Base-by-base conservation (phyloP, 2,797 vertebrate species). In the Pangasius krempfi region DNA sequence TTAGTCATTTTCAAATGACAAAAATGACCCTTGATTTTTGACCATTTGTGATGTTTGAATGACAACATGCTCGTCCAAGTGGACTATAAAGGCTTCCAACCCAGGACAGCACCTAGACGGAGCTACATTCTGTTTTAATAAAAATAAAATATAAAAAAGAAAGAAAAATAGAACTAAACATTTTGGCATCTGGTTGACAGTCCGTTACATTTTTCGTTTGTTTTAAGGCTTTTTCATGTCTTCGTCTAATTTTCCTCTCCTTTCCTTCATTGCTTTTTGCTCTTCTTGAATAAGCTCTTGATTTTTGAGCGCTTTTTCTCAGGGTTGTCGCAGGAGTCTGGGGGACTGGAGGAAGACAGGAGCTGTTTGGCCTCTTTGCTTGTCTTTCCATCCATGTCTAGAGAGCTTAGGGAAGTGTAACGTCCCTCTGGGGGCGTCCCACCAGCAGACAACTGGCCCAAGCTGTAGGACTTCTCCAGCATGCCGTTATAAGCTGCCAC, bases 231-330 rank as follows among this genome's bases (percentile, higher is more conserved):
- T 94, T 94, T 83, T 82, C 90, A 70, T 89, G 90, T 90, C 89
- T 88, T 89, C 85, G 88, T 85, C 87, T 54, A 76, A 86, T 81
- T 72, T 83, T 64, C 54, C 50, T 76, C 85, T 70, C 70, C 9
- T 72, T 70, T 86, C 50, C 37, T 70, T 86, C 86, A 87, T 87
- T 83, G 89, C 76, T 89, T 89, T 89, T 97, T 96, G 90, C 98
- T 99, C 96, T 99, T 99, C 95, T 98, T 99, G 94, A 99, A 99
- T 94, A 99, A 95, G 93, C 95, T 98, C 96, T 98, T 99, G 88
- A 99, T 97, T 97, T 99, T 99, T 8, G 98, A 96, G 95, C 98
- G 98, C 96, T 98, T 99, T 95, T 97, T 99, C 94, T 99, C 98
- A 47, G 97, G 97, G 5, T 98, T 98, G 90, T 98, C 98, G 91